phyloP scores from a whole-genome alignment of 2,888 invertebrate genomes.

The Sericinus montela region DNA sequence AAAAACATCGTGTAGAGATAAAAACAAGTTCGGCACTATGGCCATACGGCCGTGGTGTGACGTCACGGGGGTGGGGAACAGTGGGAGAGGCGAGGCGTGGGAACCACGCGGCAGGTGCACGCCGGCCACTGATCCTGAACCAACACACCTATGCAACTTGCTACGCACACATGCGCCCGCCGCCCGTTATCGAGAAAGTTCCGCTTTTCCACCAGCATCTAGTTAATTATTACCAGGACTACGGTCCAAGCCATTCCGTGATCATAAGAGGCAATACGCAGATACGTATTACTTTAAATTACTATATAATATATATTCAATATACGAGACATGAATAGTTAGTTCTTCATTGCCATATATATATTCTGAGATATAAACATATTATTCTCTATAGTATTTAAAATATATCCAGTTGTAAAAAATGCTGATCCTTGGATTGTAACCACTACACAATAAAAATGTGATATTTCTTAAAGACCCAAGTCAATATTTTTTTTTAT shows the following conservation, averaged over 20 bases:
- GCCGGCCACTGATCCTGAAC: slow-evolving; percentile 77
- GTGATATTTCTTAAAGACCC: too few species aligned
- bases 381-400: too few species aligned
- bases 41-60: slow-evolving; percentile 58
- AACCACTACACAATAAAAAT: too few species aligned
- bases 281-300: neutral
- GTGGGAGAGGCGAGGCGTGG: slow-evolving; percentile 61
- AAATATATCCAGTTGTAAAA: too few species aligned
- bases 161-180: slow-evolving; percentile 29
- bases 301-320: too few species aligned
- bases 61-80: slow-evolving; percentile 45
- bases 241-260: neutral
- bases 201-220: slow-evolving; percentile 52
- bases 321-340: too few species aligned
- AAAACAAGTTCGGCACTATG: slow-evolving; percentile 55
- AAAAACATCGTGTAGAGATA: slow-evolving; percentile 33
- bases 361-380: too few species aligned
- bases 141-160: slow-evolving; percentile 39
- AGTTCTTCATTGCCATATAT: too few species aligned
- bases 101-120: slow-evolving; percentile 77
- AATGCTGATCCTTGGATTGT: too few species aligned
- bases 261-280: neutral
- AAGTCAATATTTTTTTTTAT: too few species aligned
- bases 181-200: slow-evolving; percentile 63
- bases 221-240: slow-evolving; percentile 8